Evolutionary conservation across 1,140 invertebrate species (phyloP).

Genomic region (Papilio helenus): DNA sequence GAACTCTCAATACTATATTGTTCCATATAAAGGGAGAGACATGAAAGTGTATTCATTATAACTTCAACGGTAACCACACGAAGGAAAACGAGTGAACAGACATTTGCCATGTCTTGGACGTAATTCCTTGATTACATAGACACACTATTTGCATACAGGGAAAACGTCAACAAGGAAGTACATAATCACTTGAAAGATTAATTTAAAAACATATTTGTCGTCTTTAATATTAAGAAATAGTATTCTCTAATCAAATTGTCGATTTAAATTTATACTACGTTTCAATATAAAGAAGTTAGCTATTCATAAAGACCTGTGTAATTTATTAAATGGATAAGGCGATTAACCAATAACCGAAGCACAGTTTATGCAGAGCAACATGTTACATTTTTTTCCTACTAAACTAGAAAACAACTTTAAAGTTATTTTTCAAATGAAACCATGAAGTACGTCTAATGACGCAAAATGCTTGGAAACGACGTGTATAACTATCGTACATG

Average conservation of each 20-base stretch:
- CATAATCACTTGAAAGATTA: neutral
- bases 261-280: neutral
- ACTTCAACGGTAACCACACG: neutral
- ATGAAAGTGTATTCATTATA: neutral
- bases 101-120: neutral
- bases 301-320: neutral
- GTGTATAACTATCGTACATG: neutral
- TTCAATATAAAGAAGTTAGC: neutral
- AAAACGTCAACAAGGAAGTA: neutral
- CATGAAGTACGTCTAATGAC: constrained; percentile 5
- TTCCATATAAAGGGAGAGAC: neutral
- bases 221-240: neutral
- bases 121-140: neutral
- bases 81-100: neutral
- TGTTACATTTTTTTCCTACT: no score
- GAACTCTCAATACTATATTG: constrained; percentile 2
- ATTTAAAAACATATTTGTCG: no score
- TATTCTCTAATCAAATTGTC: neutral
- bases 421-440: neutral
- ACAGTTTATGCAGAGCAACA: neutral
- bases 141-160: neutral
- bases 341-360: neutral
- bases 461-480: neutral
- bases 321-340: neutral
- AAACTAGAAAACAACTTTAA: neutral